Percentiles rank a stretch among this genome's conserved stretches.
Evolutionary conservation across 1,140 invertebrate species (phyloP).

Genomic region (Bilobella aurantiaca): DNA sequence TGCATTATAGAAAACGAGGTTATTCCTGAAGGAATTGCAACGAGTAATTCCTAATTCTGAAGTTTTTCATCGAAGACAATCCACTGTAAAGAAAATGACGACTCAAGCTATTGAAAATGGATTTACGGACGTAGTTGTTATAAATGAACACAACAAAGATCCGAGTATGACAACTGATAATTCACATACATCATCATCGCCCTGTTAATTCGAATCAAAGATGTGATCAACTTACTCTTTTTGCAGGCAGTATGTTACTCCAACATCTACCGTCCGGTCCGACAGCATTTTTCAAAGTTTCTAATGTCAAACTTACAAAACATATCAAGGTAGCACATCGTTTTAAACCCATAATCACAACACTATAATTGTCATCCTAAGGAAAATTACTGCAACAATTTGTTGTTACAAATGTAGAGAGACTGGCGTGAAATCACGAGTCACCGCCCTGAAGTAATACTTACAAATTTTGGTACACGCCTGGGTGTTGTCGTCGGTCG

Average conservation of each 20-base stretch:
- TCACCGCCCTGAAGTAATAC: conserved; percentile 86
- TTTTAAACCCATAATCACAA: background rate
- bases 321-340: conserved; percentile 48
- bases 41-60: conserved; percentile 84
- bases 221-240: background rate
- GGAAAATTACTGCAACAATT: too few species aligned
- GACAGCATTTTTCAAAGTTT: conserved; percentile 72
- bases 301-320: conserved; percentile 69
- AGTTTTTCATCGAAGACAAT: conserved; percentile 63
- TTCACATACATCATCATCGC: too few species aligned
- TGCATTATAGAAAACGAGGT: conserved; percentile 62
- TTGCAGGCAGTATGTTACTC: conserved; percentile 67
- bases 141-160: conserved; percentile 85
- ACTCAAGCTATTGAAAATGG: conserved; percentile 62
- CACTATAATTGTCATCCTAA: background rate
- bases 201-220: background rate
- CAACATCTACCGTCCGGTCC: conserved; percentile 92
- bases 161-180: conserved; percentile 52
- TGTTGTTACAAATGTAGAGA: conserved; percentile 47
- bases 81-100: conserved; percentile 87
- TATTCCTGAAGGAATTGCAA: conserved; percentile 82
- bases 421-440: conserved; percentile 65
- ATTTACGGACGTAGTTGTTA: conserved; percentile 81
- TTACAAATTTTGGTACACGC: conserved; percentile 93
- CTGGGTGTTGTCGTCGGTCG: conserved; percentile 79